phyloP scores from a whole-genome alignment of 1,140 invertebrate genomes.

The Oryzaephilus surinamensis region DNA sequence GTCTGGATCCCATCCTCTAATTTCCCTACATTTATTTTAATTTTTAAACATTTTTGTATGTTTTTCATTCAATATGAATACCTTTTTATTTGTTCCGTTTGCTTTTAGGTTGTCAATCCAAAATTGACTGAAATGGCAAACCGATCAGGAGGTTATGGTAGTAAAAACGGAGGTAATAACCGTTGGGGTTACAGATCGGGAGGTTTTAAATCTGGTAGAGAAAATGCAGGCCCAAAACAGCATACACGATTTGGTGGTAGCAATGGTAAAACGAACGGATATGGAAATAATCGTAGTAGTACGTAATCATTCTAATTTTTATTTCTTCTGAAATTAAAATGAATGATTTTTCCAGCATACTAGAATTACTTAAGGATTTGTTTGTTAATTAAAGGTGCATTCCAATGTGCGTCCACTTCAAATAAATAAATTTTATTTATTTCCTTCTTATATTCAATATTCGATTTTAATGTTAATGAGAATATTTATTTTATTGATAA shows the following conservation, averaged over 20 bases:
- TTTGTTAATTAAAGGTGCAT: too few species aligned
- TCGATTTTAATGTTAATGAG: too few species aligned
- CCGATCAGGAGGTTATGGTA: constrained; percentile 20
- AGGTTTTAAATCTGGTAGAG: constrained; percentile 19
- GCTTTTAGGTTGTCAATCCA: constrained; percentile 51
- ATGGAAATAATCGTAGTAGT: constrained; percentile 14
- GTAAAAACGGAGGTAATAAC: constrained; percentile 8
- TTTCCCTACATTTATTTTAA: constrained; percentile 44
- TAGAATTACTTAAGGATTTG: too few species aligned
- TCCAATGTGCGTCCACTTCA: too few species aligned
- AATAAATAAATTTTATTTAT: too few species aligned
- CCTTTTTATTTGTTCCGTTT: constrained; percentile 11
- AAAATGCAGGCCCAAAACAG: constrained; percentile 21
- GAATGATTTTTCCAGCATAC: too few species aligned
- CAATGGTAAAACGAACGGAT: too few species aligned
- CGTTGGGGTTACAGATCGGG: constrained; percentile 18
- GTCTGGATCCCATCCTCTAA: constrained; percentile 61
- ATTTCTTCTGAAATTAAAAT: too few species aligned
- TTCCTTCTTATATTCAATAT: too few species aligned
- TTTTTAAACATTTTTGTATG: neutral
- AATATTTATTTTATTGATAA: too few species aligned
- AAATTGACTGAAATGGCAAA: constrained; percentile 42
- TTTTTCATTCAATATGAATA: neutral
- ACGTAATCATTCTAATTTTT: too few species aligned
- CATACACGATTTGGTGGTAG: constrained; percentile 21